Evolutionary conservation across 2,113 vertebrate species (phyloP), one percentile per base, ranked within the genome.

Genomic region (Brachirus orientalis): DNA sequence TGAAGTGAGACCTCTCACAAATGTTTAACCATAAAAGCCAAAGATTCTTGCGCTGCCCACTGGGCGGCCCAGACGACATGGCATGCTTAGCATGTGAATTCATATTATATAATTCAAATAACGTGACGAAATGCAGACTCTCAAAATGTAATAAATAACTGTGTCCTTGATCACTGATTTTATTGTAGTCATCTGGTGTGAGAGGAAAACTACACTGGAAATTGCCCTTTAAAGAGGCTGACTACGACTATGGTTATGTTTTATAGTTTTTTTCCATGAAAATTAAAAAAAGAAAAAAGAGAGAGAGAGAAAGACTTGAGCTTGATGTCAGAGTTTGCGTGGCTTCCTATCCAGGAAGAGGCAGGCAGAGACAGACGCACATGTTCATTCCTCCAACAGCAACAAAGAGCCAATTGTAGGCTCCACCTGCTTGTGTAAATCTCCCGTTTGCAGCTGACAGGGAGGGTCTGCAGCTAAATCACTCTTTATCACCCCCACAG

Each of bases 361-460:
- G 81, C 69, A 80, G 85, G 77, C 78, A 57, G 66, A 85, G 60
- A 75, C 79, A 76, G 77, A 83, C 53, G 83, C 86, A 90, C 86
- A 91, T 88, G 88, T 85, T 85, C 72, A 61, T 77, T 88, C 77
- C 81, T 81, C 82, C 60, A 79, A 80, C 82, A 69, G 76, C 82
- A 85, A 92, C 89, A 92, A 90, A 92, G 89, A 89, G 78, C 74
- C 83, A 82, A 89, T 89, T 92, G 90, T 90, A 87, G 68, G 76
- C 89, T 87, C 88, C 86, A 92, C 90, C 90, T 92, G 89, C 81
- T 72, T 71, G 88, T 72, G 64, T 87, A 83, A 85, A 89, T 84
- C 83, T 80, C 67, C 40, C 66, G 63, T 78, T 56, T 72, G 79
- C 63, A 85, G 84, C 76, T 83, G 86, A 88, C 69, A 80, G 79